phyloP scores from a whole-genome alignment of 2,113 vertebrate species.

The Bettongia penicillata region DNA sequence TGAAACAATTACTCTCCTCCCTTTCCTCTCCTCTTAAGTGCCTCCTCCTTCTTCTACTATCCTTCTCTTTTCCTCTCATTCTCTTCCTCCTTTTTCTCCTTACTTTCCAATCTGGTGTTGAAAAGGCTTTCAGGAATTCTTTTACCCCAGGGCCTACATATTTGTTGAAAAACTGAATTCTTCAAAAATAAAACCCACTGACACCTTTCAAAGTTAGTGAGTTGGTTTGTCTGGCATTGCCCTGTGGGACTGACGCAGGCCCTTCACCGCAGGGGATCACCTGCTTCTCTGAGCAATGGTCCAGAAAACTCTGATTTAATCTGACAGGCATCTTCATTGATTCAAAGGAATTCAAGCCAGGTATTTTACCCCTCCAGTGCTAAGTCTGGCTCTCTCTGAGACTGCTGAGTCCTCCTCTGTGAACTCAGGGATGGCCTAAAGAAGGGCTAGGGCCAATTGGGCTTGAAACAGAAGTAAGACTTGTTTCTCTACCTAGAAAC shows the following conservation, averaged over 20 bases:
- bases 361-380: not conserved
- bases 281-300: constrained; percentile 42
- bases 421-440: not conserved
- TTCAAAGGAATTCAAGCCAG: constrained; percentile 41
- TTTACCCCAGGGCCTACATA: constrained; percentile 8
- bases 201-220: constrained; percentile 55
- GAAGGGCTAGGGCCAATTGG: not conserved
- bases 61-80: constrained; percentile 10
- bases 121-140: not conserved
- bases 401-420: not conserved
- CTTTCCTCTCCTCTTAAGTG: not conserved
- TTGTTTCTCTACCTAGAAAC: constrained; percentile 2
- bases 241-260: constrained; percentile 53
- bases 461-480: not conserved
- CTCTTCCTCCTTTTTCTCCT: not conserved
- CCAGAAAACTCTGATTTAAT: constrained; percentile 50
- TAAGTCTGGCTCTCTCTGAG: not conserved
- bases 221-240: not conserved
- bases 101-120: not conserved
- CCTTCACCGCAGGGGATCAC: constrained; percentile 18
- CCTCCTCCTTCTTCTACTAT: not conserved
- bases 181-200: constrained; percentile 26
- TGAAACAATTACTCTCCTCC: constrained; percentile 1
- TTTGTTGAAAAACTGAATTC: constrained; percentile 62
- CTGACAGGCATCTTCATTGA: not conserved